Evolutionary conservation across 2,888 invertebrate species (phyloP).

Genomic region (Chaetogeoica ovagalla): DNA sequence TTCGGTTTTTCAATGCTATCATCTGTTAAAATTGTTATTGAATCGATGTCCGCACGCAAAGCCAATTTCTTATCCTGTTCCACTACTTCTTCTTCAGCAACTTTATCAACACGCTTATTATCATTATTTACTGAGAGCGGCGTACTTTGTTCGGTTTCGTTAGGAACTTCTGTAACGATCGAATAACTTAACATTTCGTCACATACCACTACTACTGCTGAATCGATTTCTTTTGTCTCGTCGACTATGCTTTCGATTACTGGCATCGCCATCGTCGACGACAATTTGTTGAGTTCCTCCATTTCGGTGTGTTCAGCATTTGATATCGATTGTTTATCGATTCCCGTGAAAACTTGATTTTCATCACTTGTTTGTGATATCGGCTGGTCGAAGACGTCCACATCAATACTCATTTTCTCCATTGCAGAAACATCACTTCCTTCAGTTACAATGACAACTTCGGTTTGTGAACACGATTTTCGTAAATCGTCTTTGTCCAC

Average conservation of each 20-base stretch:
- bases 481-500: not conserved
- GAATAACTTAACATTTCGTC: not conserved
- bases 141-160: not conserved
- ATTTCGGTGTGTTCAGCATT: not conserved
- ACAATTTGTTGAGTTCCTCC: not conserved
- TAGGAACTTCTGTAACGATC: not conserved
- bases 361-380: not conserved
- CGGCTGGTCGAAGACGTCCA: no score
- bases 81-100: not conserved
- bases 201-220: not conserved
- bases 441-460: not conserved
- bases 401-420: not conserved
- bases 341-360: not conserved
- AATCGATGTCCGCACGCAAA: not conserved
- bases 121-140: not conserved
- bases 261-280: no score
- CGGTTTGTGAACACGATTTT: not conserved
- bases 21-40: not conserved
- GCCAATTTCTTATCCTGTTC: not conserved
- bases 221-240: not conserved
- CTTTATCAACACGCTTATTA: not conserved
- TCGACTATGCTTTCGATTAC: not conserved
- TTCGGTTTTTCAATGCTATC: not conserved
- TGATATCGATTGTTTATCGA: not conserved
- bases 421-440: not conserved